Evolutionary conservation across 2,113 vertebrate species (phyloP).

Genomic region (Glaucomys volans): DNA sequence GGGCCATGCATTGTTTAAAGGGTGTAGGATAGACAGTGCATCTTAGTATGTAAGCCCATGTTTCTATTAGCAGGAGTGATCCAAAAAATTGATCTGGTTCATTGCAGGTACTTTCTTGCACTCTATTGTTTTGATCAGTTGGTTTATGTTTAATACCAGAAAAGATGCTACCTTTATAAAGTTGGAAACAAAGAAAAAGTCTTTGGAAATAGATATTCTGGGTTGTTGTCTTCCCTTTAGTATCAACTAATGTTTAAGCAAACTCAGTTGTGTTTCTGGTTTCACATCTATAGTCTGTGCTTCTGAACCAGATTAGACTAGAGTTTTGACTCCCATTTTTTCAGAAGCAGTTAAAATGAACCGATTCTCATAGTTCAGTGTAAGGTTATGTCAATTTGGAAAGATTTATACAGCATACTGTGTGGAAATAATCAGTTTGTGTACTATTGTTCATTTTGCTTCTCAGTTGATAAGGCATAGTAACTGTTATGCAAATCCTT

Average conservation of each 20-base stretch:
- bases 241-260: not conserved
- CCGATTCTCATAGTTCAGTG: not conserved
- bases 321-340: not conserved
- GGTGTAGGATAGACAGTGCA: not conserved
- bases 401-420: not conserved
- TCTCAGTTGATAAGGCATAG: not conserved
- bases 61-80: not conserved
- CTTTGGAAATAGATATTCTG: not conserved
- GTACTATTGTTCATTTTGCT: slow-evolving; percentile 26
- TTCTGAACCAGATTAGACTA: not conserved
- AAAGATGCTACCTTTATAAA: not conserved
- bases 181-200: not conserved
- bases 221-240: not conserved
- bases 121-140: not conserved
- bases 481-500: slow-evolving; percentile 4
- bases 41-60: not conserved
- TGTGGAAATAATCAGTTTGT: not conserved
- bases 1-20: not conserved
- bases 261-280: not conserved
- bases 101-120: not conserved
- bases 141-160: not conserved
- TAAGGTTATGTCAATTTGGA: not conserved
- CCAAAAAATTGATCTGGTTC: not conserved
- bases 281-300: not conserved
- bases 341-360: not conserved